phyloP scores from a whole-genome alignment of 2,113 vertebrate species.

The Xenopus borealis region DNA sequence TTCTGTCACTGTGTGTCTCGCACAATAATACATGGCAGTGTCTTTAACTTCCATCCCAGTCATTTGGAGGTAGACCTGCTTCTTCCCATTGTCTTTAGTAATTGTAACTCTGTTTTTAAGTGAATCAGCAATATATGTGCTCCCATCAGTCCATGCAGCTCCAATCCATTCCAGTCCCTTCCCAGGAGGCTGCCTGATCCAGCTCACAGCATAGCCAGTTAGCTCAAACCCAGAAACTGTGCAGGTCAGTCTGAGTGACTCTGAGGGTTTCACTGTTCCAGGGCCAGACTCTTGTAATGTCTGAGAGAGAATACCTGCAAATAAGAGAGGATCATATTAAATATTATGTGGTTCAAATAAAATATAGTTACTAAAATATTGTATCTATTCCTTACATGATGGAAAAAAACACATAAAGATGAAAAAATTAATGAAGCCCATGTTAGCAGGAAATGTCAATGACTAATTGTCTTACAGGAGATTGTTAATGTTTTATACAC shows the following conservation, averaged over 20 bases:
- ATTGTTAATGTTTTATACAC: no score
- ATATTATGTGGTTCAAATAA: not conserved
- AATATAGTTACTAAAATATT: not conserved
- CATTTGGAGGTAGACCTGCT: conserved; percentile 13
- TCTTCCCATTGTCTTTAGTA: conserved; percentile 21
- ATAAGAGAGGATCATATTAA: not conserved
- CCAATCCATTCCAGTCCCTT: conserved; percentile 44
- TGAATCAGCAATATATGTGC: not conserved
- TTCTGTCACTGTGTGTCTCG: not conserved
- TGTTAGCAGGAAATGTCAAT: not conserved
- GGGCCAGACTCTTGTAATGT: not conserved
- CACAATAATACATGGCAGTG: conserved; percentile 18
- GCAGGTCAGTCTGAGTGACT: conserved; percentile 13
- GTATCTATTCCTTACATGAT: not conserved
- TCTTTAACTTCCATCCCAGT: not conserved
- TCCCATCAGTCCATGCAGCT: not conserved
- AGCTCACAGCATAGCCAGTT: not conserved
- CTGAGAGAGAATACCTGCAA: not conserved
- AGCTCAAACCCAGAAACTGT: conserved; percentile 42
- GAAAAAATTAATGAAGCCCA: not conserved
- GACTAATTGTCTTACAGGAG: no score
- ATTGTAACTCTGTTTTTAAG: conserved; percentile 6
- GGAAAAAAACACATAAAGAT: not conserved
- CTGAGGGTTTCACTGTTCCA: not conserved
- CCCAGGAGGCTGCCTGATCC: conserved; percentile 54